Base-by-base conservation (phyloP, 2,888 invertebrate species). In the Callyntrura guangdongensis region DNA sequence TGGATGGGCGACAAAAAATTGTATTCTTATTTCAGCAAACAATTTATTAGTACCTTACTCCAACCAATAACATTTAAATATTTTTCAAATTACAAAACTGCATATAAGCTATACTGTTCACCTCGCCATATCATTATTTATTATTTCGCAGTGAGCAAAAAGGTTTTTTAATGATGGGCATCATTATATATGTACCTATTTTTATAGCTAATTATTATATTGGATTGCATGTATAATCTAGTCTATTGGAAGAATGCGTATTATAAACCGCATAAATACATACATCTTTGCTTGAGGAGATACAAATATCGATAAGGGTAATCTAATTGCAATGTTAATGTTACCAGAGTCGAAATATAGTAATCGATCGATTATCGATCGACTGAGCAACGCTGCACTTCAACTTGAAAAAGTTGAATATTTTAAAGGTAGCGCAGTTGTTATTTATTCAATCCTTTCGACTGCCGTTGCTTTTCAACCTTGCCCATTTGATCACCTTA, bases 171-270 rank as follows among this genome's bases (percentile, higher is more conserved):
- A 77, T 77, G 77, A 77, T 77, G 53, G n/a, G 14, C 77, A 77
- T 77, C 25, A 77, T 77, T 77, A 25, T 53, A 53, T 56, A 25
- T 53, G 25, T 56, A 45, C 45, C 25, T 77, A 12, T 74, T 49
- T 59, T 56, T 79, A 59, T 79, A 56, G 79, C 79, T 79, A 79
- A 79, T 79, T 79, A 79, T 27, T 59, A 77, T 77, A 25, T 53
- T 12, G 25, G 20, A 12, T 49, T 67, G 67, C 67, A 9, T 67
- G 27, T 6, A 36, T 6, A 36, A 36, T 36, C 36, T 36, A 14
- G 8, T 6, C 53, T 5, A 25, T 11, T 5, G 9, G 4, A 49
- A 22, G 3, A 77, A 79, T 27, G 79, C 25, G 9, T 2, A 47
- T 64, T 22, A 8, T 22, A 25, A 4, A 17, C 22, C 11, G 25